A percentile compares a stretch with the other conserved stretches of the same genome.
These are phyloP conservation scores for Peromyscus leucopus DNA, from an alignment of 2,113 vertebrate genomes.

Conservation along the genomic window DNA sequence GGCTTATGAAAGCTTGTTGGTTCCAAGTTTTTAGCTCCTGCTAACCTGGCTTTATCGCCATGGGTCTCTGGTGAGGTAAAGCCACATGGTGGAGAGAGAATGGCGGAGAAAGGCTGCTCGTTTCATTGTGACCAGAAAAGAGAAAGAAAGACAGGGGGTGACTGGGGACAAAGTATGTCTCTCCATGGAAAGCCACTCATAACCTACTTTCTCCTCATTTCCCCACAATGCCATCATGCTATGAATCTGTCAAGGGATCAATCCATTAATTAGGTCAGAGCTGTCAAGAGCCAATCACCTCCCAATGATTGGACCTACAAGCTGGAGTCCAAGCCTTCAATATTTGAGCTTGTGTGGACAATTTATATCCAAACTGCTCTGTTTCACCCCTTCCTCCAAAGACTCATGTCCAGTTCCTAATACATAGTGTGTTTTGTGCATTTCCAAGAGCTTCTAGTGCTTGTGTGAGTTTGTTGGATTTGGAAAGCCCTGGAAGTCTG, in stretches of 20 bases:
- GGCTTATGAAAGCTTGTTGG: not conserved
- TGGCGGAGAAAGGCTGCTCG: too few species aligned
- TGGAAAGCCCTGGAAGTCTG: not conserved
- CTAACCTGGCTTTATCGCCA: not conserved
- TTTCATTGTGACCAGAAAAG: not conserved
- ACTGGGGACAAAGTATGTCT: not conserved
- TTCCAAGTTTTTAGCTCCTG: not conserved
- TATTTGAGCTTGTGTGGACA: too few species aligned
- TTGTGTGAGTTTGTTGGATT: not conserved
- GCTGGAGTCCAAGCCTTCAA: not conserved
- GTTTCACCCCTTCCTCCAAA: not conserved
- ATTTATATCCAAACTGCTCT: too few species aligned
- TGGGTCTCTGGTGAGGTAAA: not conserved
- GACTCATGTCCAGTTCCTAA: not conserved
- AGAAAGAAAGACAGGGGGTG: not conserved
- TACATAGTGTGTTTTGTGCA: not conserved
- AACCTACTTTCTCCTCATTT: not conserved
- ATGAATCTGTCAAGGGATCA: not conserved
- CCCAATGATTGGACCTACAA: not conserved
- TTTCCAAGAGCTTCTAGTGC: not conserved
- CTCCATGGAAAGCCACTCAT: not conserved
- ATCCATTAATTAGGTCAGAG: not conserved
- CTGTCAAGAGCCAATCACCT: not conserved
- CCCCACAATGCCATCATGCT: not conserved
- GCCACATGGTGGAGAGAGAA: not conserved